A percentile compares a stretch with the other conserved stretches of the same genome.
These are phyloP conservation scores for Gallinago stenura DNA, from an alignment of 2,797 vertebrate species.

Conservation along the genomic window DNA sequence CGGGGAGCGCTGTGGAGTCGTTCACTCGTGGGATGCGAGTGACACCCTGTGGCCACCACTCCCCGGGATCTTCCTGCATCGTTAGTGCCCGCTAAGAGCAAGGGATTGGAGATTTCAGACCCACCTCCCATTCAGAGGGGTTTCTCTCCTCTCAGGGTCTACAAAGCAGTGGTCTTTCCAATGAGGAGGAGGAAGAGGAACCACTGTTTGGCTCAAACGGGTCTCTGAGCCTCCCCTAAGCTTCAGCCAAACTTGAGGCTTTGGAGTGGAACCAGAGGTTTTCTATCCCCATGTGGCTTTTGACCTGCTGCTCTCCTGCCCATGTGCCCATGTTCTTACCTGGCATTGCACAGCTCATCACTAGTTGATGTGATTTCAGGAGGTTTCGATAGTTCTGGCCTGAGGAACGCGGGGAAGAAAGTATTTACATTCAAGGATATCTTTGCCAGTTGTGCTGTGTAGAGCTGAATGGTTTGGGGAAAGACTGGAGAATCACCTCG, in stretches of 20 bases:
- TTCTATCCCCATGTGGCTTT: neutral
- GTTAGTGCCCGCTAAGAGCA: accelerated
- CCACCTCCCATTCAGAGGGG: no score
- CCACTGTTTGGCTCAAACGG: accelerated
- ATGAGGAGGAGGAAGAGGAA: neutral
- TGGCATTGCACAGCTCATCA: neutral
- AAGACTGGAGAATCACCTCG: neutral
- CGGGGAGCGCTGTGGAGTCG: no score
- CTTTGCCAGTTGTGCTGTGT: neutral
- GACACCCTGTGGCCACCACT: no score
- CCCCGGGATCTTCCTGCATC: neutral
- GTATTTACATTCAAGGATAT: neutral
- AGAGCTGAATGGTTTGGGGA: neutral
- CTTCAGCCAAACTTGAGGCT: neutral
- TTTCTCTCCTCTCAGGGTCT: neutral
- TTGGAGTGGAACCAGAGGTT: neutral
- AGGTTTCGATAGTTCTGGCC: neutral
- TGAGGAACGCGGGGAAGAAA: neutral
- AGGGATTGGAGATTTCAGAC: neutral
- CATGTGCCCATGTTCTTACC: accelerated
- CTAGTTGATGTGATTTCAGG: neutral
- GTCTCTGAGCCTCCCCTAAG: neutral
- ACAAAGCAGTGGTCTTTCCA: accelerated
- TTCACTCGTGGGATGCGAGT: no score
- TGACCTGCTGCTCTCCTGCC: neutral